Percentiles rank a stretch among this genome's conserved stretches.
phyloP scores from a whole-genome alignment of 64 coral and sea anemone genomes.

The Pocillopora verrucosa region DNA sequence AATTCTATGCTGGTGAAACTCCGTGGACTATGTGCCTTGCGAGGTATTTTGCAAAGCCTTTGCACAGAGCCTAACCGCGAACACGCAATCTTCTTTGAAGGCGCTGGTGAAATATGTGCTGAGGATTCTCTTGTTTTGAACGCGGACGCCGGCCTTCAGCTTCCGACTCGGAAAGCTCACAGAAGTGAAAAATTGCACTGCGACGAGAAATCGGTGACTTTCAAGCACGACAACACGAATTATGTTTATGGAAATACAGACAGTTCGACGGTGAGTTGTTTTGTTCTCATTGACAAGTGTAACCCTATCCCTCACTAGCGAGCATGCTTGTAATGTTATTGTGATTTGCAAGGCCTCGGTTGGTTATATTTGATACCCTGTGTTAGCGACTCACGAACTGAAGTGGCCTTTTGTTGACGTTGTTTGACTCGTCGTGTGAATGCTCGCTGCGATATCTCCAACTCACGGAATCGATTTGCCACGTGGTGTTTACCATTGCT shows the following conservation, averaged over 20 bases:
- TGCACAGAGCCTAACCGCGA: not conserved
- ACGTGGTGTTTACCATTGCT: slow-evolving; percentile 32
- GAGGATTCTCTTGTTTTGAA: not conserved
- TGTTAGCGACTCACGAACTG: slow-evolving; percentile 18
- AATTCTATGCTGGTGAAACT: slow-evolving; percentile 25
- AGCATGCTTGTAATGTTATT: slow-evolving; percentile 41
- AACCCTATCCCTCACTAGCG: not conserved
- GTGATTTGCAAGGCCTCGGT: slow-evolving; percentile 25
- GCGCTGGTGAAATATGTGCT: not conserved
- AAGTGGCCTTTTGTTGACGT: slow-evolving; percentile 37
- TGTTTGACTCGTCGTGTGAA: slow-evolving; percentile 1
- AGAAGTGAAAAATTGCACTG: not conserved
- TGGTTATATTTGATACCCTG: slow-evolving; percentile 43
- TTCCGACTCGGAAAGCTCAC: not conserved
- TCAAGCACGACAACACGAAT: not conserved
- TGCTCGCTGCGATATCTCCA: not conserved
- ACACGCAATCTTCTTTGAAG: not conserved
- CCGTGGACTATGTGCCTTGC: not conserved
- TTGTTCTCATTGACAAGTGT: slow-evolving; percentile 25
- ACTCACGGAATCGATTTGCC: slow-evolving; percentile 10
- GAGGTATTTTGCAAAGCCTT: not conserved
- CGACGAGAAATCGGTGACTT: not conserved
- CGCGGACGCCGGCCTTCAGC: not conserved
- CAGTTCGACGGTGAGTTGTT: slow-evolving; percentile 14
- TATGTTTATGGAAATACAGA: not conserved